Conservation (phyloP, 2,113 vertebrate genomes). For the Cheilinus undulatus region DNA sequence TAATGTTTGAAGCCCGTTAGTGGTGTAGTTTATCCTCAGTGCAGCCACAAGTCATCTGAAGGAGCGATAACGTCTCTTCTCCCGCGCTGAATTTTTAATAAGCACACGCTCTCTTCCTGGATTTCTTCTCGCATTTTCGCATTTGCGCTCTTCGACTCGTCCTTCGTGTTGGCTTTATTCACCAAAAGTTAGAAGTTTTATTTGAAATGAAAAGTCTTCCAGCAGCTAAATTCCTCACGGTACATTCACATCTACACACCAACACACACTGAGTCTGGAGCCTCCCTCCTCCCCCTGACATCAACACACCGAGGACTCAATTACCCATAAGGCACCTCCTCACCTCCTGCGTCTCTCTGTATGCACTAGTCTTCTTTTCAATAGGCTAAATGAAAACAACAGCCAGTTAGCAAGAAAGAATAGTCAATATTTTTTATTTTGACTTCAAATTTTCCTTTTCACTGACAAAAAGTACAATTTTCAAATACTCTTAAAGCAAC, state of each 20-base stretch:
- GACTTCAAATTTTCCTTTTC: too few species aligned
- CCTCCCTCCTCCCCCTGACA: constrained; percentile 67
- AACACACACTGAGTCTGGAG: constrained; percentile 35
- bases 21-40: constrained; percentile 32
- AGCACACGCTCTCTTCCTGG: constrained; percentile 55
- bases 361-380: background rate
- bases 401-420: too few species aligned
- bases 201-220: constrained; percentile 43
- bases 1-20: constrained; percentile 22
- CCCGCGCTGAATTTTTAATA: constrained; percentile 73
- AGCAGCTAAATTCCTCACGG: constrained; percentile 46
- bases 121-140: constrained; percentile 67
- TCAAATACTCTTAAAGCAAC: too few species aligned
- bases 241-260: constrained; percentile 49
- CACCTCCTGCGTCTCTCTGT: constrained; percentile 1
- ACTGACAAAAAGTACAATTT: too few species aligned
- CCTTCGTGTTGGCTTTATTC: background rate
- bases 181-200: constrained; percentile 14
- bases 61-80: constrained; percentile 46
- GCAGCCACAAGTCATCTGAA: constrained; percentile 61
- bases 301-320: constrained; percentile 60
- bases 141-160: background rate
- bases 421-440: too few species aligned
- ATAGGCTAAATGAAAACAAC: too few species aligned
- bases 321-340: constrained; percentile 80